Evolutionary conservation across 2,888 invertebrate species (phyloP).

Genomic region (Abrostola triplasia): DNA sequence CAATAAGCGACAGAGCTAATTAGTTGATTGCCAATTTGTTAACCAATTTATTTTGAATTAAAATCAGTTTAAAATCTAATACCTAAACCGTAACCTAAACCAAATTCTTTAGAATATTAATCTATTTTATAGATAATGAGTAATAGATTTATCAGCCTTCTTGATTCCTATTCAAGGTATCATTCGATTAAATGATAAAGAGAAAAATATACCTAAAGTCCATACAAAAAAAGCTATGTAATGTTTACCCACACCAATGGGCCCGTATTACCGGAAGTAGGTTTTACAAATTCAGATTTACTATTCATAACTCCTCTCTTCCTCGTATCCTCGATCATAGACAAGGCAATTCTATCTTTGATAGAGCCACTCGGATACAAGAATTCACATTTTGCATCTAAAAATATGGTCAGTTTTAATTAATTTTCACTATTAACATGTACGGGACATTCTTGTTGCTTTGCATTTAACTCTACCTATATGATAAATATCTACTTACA

Average conservation of each 20-base stretch:
- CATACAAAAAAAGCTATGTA: too few species aligned
- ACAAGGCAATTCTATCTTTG: constrained; percentile 95
- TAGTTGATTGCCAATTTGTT: too few species aligned
- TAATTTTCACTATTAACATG: not conserved
- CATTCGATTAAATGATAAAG: too few species aligned
- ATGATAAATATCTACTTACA: constrained; percentile 88
- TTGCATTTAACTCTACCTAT: not conserved
- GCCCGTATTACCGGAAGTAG: constrained; percentile 95
- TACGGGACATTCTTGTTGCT: not conserved
- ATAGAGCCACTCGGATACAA: constrained; percentile 98
- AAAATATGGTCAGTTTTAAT: constrained; percentile 13
- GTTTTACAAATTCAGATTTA: constrained; percentile 95
- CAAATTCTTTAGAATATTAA: too few species aligned
- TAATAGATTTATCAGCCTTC: too few species aligned
- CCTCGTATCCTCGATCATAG: constrained; percentile 98
- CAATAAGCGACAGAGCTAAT: too few species aligned
- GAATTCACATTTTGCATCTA: constrained; percentile 98
- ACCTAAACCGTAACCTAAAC: too few species aligned
- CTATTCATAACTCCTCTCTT: constrained; percentile 92
- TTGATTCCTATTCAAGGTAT: too few species aligned
- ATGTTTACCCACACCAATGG: constrained; percentile 90
- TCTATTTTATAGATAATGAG: too few species aligned
- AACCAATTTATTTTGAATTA: too few species aligned
- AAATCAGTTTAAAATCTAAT: too few species aligned
- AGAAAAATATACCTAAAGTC: too few species aligned